These are phyloP conservation scores for Pseudomyrmex flavicornis DNA, from an alignment of 1,140 invertebrate genomes.

Conservation along the genomic window DNA sequence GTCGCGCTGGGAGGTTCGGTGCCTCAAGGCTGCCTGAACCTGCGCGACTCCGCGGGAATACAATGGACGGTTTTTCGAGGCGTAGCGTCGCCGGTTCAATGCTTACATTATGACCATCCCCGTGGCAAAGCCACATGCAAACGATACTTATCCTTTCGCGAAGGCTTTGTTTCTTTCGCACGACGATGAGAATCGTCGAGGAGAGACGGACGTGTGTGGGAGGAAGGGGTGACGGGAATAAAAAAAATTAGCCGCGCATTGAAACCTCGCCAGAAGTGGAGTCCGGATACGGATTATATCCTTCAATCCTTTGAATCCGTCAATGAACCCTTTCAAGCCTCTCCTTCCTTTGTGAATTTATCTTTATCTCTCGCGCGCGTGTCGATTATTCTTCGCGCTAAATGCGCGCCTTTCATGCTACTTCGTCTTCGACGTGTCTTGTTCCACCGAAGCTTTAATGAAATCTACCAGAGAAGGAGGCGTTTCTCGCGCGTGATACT, in stretches of 20 bases:
- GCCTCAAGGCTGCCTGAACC: constrained; percentile 72
- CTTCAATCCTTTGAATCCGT: constrained; percentile 1
- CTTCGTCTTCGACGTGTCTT: not conserved
- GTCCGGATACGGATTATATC: constrained; percentile 25
- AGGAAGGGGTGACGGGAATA: not conserved
- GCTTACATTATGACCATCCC: constrained; percentile 76
- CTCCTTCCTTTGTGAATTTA: not conserved
- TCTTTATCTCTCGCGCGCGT: not conserved
- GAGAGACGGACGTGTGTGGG: not conserved
- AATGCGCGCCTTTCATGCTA: not conserved
- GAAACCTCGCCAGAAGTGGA: constrained; percentile 29
- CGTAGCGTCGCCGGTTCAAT: constrained; percentile 70
- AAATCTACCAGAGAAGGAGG: not conserved
- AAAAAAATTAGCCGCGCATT: constrained; percentile 66
- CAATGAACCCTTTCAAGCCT: constrained; percentile 31
- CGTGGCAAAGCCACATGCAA: constrained; percentile 72
- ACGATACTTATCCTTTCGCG: constrained; percentile 73
- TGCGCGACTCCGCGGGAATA: constrained; percentile 73
- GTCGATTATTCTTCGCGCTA: not conserved
- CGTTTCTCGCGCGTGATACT: no score
- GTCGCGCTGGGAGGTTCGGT: constrained; percentile 77
- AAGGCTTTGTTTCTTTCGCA: constrained; percentile 70
- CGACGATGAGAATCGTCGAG: not conserved
- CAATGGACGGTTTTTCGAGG: constrained; percentile 72
- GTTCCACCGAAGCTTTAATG: not conserved